Conservation (phyloP, 2,113 vertebrate species). For the Salvelinus namaycush region DNA sequence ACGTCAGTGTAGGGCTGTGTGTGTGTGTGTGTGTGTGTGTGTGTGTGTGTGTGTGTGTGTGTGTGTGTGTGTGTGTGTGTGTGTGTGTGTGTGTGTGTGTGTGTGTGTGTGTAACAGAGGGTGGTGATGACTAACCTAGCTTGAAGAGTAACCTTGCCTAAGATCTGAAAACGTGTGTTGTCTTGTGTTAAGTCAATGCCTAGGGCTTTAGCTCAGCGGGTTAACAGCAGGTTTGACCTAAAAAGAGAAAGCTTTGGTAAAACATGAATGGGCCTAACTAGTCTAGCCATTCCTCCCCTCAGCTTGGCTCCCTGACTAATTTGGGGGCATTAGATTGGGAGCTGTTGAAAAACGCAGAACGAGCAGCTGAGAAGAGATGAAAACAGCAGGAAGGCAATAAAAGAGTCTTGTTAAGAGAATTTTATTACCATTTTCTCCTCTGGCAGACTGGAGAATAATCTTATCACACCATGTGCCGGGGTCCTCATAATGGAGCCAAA, state of each 20-base stretch:
- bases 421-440: slow-evolving; percentile 57
- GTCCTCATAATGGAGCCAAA: slow-evolving; percentile 23
- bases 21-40: neutral
- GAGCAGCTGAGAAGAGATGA: slow-evolving; percentile 56
- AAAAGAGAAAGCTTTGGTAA: slow-evolving; percentile 26
- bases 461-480: slow-evolving; percentile 44
- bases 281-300: neutral
- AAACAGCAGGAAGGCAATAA: slow-evolving; percentile 65
- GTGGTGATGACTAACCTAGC: too few species aligned
- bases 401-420: slow-evolving; percentile 60
- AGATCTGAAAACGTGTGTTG: too few species aligned
- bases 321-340: slow-evolving; percentile 49
- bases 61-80: neutral
- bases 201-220: too few species aligned
- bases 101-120: too few species aligned
- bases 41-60: slow-evolving; percentile 1
- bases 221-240: neutral
- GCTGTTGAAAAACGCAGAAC: slow-evolving; percentile 44
- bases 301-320: slow-evolving; percentile 32
- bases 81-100: slow-evolving; percentile 7
- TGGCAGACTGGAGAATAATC: slow-evolving; percentile 48
- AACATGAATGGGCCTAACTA: neutral
- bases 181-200: too few species aligned
- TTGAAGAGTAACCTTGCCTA: neutral
- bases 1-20: too few species aligned